Evolutionary conservation across 30 jellyfish, hydroid and myxozoan genomes (phyloP).

Genomic region (Aurelia sp.): DNA sequence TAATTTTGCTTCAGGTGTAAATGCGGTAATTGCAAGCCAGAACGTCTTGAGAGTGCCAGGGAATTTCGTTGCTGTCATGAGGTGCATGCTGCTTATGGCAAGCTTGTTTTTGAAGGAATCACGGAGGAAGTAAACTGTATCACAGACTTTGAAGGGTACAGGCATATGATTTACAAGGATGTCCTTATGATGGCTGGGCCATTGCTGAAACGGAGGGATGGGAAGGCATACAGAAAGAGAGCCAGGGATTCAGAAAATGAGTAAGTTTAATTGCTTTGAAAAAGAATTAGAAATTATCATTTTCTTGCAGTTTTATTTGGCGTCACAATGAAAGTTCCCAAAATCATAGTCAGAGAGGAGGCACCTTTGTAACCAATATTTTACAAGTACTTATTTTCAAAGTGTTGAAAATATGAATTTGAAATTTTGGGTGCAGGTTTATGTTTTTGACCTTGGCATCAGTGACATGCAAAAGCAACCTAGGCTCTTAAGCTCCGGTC

Average conservation of each 20-base stretch:
- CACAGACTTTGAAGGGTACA: neutral
- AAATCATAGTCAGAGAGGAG: too few species aligned
- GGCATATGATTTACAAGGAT: neutral
- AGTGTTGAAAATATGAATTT: too few species aligned
- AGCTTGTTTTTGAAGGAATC: conserved; percentile 6
- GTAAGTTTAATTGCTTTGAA: too few species aligned
- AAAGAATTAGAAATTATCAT: too few species aligned
- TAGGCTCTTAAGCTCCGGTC: too few species aligned
- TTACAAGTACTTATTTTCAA: too few species aligned
- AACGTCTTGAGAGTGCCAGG: neutral
- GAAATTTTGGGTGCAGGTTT: too few species aligned
- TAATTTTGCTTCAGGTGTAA: conserved; percentile 8
- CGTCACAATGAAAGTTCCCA: too few species aligned
- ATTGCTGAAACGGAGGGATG: neutral
- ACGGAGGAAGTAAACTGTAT: neutral
- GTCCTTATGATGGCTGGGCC: neutral
- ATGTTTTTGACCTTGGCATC: too few species aligned
- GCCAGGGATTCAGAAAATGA: neutral
- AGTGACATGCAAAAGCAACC: too few species aligned
- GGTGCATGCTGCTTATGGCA: conserved; percentile 13
- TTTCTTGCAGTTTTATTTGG: too few species aligned
- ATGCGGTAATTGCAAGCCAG: neutral
- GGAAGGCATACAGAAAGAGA: conserved; percentile 7
- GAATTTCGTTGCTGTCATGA: conserved; percentile 29
- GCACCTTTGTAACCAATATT: too few species aligned